Conservation (phyloP, 2,113 vertebrate species). For the Orientallactaga bullata region DNA sequence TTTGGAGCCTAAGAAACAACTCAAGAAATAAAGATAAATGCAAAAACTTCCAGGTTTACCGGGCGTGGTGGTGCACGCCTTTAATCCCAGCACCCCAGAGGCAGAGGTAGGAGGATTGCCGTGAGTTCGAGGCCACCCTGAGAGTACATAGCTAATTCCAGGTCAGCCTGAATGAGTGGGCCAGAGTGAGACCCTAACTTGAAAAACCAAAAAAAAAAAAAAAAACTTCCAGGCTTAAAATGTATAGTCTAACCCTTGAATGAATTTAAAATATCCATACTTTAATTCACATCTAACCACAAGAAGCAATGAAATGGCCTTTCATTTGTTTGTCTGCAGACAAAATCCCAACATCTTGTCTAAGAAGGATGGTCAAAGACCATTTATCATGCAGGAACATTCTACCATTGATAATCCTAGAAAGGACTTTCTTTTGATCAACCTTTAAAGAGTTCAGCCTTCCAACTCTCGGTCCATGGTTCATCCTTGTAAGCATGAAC, state of each 20-base stretch:
- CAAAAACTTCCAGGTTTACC: conserved; percentile 57
- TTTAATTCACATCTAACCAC: conserved; percentile 62
- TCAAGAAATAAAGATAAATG: conserved; percentile 64
- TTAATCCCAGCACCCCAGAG: too few relatives aligned
- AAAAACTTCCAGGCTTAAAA: conserved; percentile 61
- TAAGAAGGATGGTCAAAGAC: conserved; percentile 49
- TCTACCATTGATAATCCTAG: conserved; percentile 37
- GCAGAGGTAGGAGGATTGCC: too few relatives aligned
- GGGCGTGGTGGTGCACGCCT: too few relatives aligned
- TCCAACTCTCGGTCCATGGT: neutral
- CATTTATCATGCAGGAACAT: conserved; percentile 56
- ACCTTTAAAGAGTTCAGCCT: conserved; percentile 42
- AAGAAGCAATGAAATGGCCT: conserved; percentile 59
- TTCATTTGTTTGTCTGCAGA: conserved; percentile 72
- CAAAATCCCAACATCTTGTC: conserved; percentile 59
- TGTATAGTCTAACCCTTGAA: conserved; percentile 44
- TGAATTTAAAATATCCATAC: conserved; percentile 57
- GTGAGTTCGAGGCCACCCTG: too few relatives aligned
- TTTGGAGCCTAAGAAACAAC: conserved; percentile 56
- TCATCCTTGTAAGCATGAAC: neutral
- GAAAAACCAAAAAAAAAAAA: too few relatives aligned
- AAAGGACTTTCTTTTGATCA: conserved; percentile 30
- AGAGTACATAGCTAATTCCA: too few relatives aligned
- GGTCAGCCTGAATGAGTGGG: too few relatives aligned
- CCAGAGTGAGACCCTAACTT: too few relatives aligned